A percentile compares a stretch with the other conserved stretches of the same genome.
Conservation (phyloP, 2,888 invertebrate species). For the Idaea biselata region DNA sequence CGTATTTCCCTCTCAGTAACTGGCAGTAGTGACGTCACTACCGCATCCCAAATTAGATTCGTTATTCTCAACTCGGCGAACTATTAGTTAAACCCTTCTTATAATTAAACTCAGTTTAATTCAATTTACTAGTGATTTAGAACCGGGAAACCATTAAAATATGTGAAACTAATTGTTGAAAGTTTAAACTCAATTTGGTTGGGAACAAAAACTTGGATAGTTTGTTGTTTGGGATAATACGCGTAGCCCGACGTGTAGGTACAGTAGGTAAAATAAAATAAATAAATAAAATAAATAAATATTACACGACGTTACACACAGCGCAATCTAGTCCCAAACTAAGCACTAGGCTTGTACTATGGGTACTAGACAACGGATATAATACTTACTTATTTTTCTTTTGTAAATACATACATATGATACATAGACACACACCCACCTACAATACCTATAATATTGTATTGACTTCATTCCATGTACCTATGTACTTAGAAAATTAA, state of each 20-base stretch:
- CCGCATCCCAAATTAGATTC: neutral
- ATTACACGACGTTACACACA: too few relatives aligned
- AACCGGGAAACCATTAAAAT: neutral
- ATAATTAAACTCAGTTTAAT: neutral
- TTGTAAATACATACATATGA: too few relatives aligned
- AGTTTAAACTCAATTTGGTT: neutral
- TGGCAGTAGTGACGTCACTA: neutral
- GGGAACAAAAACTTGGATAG: neutral
- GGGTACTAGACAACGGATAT: too few relatives aligned
- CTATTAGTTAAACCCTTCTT: slow-evolving; percentile 1
- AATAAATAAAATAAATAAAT: too few relatives aligned
- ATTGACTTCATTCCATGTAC: too few relatives aligned
- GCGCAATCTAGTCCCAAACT: too few relatives aligned
- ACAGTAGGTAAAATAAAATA: too few relatives aligned
- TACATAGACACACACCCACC: too few relatives aligned
- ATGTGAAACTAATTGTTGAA: neutral
- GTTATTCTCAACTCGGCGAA: neutral
- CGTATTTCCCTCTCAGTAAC: neutral
- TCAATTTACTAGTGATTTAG: neutral
- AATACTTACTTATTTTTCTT: too few relatives aligned
- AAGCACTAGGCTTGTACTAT: too few relatives aligned
- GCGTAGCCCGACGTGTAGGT: neutral
- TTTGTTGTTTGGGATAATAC: neutral
- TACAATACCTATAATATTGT: too few relatives aligned
- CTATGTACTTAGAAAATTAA: too few relatives aligned